A percentile compares a stretch with the other conserved stretches of the same genome.
Evolutionary conservation across 2,888 invertebrate species (phyloP).

Genomic region (Bursaphelenchus okinawaensis): DNA sequence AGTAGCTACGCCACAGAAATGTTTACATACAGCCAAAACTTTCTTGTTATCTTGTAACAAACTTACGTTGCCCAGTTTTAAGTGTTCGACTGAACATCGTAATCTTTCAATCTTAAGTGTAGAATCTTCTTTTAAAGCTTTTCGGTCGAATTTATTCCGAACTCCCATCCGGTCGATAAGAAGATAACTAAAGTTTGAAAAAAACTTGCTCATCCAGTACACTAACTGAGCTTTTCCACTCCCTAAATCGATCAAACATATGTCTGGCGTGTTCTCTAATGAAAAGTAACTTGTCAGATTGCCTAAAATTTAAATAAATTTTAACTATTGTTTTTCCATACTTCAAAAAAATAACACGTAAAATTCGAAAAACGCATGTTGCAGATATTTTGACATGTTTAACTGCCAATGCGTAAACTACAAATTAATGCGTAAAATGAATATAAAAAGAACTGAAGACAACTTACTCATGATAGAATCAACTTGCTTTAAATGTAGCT

Average conservation of each 20-base stretch:
- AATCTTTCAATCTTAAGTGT: conserved; percentile 31
- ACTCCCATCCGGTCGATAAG: conserved; percentile 45
- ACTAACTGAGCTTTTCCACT: conserved; percentile 48
- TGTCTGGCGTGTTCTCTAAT: conserved; percentile 14
- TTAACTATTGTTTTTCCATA: too few species aligned
- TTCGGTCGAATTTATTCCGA: conserved; percentile 45
- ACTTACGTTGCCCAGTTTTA: conserved; percentile 40
- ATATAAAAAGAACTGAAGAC: too few species aligned
- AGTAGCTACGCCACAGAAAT: conserved; percentile 51
- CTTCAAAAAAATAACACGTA: too few species aligned
- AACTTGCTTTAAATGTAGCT: conserved; percentile 41
- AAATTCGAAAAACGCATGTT: too few species aligned
- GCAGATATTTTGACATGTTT: too few species aligned
- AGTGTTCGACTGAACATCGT: conserved; percentile 49
- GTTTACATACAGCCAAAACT: conserved; percentile 41
- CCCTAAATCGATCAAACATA: conserved; percentile 44
- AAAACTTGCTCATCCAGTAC: conserved; percentile 42
- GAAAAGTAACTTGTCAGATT: conserved; percentile 14
- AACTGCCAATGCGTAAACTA: too few species aligned
- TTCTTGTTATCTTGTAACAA: conserved; percentile 19
- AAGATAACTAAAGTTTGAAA: conserved; percentile 34
- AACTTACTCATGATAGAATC: conserved; percentile 42
- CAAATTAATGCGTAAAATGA: too few species aligned
- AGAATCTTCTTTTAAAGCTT: conserved; percentile 34
- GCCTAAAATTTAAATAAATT: too few species aligned